Evolutionary conservation across 2,888 invertebrate species (phyloP).

Genomic region (Polymixis flavicincta): DNA sequence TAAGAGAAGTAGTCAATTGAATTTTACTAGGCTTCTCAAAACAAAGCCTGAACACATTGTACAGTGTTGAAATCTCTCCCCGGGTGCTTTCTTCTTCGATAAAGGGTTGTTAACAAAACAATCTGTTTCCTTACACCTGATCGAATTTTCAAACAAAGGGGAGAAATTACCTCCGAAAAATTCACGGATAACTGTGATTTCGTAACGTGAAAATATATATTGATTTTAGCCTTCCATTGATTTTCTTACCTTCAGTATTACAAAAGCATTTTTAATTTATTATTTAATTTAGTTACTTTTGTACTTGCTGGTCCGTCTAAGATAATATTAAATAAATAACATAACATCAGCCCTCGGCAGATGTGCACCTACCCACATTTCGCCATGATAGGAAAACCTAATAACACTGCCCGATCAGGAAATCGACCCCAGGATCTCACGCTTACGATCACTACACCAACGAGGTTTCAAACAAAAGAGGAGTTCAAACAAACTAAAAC

Average conservation of each 20-base stretch:
- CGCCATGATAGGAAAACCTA: no score
- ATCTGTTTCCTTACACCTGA: background rate
- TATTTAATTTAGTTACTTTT: background rate
- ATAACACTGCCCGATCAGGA: no score
- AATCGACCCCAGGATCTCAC: no score
- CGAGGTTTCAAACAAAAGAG: no score
- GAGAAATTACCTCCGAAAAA: background rate
- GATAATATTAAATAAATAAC: background rate
- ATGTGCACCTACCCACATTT: no score
- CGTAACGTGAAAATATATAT: background rate
- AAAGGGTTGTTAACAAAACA: conserved; percentile 1
- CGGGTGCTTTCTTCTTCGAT: background rate
- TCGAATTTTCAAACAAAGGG: conserved; percentile 16
- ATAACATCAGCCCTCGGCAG: background rate
- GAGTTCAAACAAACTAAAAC: conserved; percentile 1
- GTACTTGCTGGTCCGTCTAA: background rate
- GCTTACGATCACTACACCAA: no score
- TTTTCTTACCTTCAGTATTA: background rate
- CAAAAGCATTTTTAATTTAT: background rate
- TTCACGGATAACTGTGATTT: background rate
- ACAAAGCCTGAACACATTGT: conserved; percentile 27
- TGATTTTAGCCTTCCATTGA: background rate
- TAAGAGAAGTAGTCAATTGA: background rate
- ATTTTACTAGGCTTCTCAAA: conserved; percentile 25
- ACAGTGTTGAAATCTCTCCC: conserved; percentile 9